Base-by-base conservation (phyloP, 2,888 invertebrate genomes). In the Sussaba pulchella region DNA sequence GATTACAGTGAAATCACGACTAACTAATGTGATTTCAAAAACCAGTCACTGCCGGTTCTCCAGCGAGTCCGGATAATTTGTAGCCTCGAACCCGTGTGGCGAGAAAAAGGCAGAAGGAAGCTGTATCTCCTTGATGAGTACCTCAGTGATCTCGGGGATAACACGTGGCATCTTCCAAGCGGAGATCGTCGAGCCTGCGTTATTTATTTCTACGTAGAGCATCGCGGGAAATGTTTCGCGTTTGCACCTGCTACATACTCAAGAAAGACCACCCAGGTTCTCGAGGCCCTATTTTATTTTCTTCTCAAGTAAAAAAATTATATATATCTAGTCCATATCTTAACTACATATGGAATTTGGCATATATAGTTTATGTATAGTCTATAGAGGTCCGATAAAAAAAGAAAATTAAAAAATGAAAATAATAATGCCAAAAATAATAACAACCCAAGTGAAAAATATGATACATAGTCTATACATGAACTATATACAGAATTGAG, bases 221-320 rank as follows among this genome's bases (percentile, higher is more conserved):
- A 72, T 63, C 54, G 43, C 54, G 17, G 17, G 24, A 19, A 19
- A 63, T 24, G 14, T 31, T 52, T 24, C 10, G 41, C 52, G 12
- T 39, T 63, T 41, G 1, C 41, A 43, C 26, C 41, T 50, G 57
- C 12, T 24, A 14, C 26, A 45, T 21, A 36, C 67, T 14, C 24
- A 12, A 70, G 52, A 31, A 39, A 71, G 82, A 82, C 82, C 82
- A 82, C 82, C 82, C 82, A 82, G 50, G 54, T 59, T n/a, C 52
- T n/a, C 31, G 31, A 24, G 57, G 36, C 26, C 61, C n/a, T 57
- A 73, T 77, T n/a, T n/a, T 19, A 71, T 74, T 73, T 73, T 74
- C 70, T 41, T 71, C n/a, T n/a, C n/a, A n/a, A n/a, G n/a, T n/a
- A n/a, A n/a, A n/a, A n/a, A n/a, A n/a, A n/a, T n/a, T n/a, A n/a